A percentile compares a stretch with the other conserved stretches of the same genome.
Conservation (phyloP, 2,888 invertebrate genomes). For the Parnassius mnemosyne region DNA sequence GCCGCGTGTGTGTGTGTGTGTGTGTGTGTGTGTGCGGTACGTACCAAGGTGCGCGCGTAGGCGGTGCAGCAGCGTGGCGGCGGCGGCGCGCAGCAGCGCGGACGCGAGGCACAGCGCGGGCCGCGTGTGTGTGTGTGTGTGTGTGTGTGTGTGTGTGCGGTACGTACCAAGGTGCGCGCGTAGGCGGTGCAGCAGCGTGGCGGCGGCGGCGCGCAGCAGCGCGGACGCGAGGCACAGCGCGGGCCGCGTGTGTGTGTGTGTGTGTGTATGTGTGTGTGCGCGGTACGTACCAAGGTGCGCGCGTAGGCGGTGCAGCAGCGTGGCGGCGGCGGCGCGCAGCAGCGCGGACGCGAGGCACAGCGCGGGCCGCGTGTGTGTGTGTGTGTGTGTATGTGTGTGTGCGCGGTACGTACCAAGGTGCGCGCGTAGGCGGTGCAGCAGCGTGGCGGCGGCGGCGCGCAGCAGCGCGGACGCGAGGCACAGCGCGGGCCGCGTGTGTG, state of each 20-base stretch:
- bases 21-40: conserved; percentile 2
- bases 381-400: too few relatives aligned
- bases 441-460: conserved; percentile 83
- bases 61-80: conserved; percentile 90
- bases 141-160: neutral
- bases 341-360: conserved; percentile 70
- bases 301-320: conserved; percentile 90
- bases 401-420: conserved; percentile 44
- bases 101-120: conserved; percentile 64
- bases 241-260: too few relatives aligned
- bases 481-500: too few relatives aligned
- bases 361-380: conserved; percentile 54
- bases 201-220: conserved; percentile 78
- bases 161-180: conserved; percentile 66
- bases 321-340: conserved; percentile 82
- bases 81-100: conserved; percentile 70
- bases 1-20: too few relatives aligned
- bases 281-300: conserved; percentile 56
- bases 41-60: conserved; percentile 81
- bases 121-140: conserved; percentile 43
- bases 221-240: too few relatives aligned
- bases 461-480: too few relatives aligned
- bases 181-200: conserved; percentile 91
- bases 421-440: conserved; percentile 89
- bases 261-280: neutral